Conservation (phyloP, 1,140 invertebrate species). For the Eumaeus atala region DNA sequence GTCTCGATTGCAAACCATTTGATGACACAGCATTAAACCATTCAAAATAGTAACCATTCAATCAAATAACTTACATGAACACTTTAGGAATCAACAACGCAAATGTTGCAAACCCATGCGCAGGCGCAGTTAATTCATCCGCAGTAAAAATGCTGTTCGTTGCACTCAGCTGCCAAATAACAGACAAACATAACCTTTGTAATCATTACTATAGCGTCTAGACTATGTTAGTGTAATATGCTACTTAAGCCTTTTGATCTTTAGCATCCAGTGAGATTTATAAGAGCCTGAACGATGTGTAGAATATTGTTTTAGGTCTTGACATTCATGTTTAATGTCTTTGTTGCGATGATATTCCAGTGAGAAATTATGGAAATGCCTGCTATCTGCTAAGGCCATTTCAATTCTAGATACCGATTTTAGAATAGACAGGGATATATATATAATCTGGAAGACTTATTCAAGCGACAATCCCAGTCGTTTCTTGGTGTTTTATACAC, state of each 20-base stretch:
- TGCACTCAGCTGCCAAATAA: constrained; percentile 20
- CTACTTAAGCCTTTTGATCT: constrained; percentile 27
- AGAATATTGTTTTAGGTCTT: constrained; percentile 64
- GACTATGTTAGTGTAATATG: constrained; percentile 14
- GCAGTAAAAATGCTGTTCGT: constrained; percentile 37
- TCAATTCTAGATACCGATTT: constrained; percentile 18
- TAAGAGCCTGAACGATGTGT: constrained; percentile 52
- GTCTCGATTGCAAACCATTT: background rate
- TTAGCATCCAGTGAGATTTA: constrained; percentile 42
- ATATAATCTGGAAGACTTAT: background rate
- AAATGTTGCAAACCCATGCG: constrained; percentile 50
- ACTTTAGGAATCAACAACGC: constrained; percentile 33
- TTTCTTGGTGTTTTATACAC: too few relatives aligned
- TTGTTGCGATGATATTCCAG: constrained; percentile 54
- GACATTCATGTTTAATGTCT: constrained; percentile 66
- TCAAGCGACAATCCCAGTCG: background rate
- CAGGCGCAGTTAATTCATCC: constrained; percentile 48
- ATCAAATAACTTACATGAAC: constrained; percentile 38
- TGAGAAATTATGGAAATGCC: constrained; percentile 39
- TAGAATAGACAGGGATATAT: background rate
- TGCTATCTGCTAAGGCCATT: constrained; percentile 25
- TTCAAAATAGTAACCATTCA: constrained; percentile 18
- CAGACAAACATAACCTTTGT: background rate
- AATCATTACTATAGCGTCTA: constrained; percentile 20
- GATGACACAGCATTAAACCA: constrained; percentile 1